Percentiles rank a stretch among this genome's conserved stretches.
Conservation (phyloP, 2,113 vertebrate genomes). For the Oncorhynchus tshawytscha region DNA sequence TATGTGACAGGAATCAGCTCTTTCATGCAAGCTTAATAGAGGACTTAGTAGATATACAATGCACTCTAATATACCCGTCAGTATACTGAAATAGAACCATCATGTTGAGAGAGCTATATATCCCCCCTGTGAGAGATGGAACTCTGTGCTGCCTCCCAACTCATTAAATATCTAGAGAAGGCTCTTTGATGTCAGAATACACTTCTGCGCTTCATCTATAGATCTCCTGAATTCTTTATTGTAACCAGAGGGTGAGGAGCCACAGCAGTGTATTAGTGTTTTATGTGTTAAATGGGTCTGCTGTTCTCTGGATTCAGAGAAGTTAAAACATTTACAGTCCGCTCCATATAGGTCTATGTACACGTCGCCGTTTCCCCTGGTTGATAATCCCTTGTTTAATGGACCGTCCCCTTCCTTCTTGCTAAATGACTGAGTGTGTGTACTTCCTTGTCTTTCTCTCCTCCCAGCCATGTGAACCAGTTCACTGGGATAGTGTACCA, state of each 20-base stretch:
- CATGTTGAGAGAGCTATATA: neutral
- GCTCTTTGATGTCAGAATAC: neutral
- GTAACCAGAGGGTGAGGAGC: neutral
- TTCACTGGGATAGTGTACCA: slow-evolving; percentile 95
- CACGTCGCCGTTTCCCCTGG: neutral
- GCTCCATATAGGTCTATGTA: no score
- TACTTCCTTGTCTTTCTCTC: neutral
- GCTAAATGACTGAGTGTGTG: neutral
- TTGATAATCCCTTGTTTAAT: neutral
- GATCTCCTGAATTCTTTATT: neutral
- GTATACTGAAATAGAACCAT: neutral
- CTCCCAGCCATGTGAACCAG: slow-evolving; percentile 84
- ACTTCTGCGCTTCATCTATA: neutral
- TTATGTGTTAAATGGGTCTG: neutral
- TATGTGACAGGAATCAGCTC: neutral
- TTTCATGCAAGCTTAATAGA: neutral
- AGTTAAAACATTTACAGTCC: no score
- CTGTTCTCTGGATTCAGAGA: no score
- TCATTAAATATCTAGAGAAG: no score
- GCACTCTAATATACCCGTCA: neutral
- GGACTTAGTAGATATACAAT: neutral
- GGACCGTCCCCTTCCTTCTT: neutral
- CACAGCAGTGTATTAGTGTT: neutral
- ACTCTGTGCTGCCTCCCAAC: neutral
- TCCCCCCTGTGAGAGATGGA: neutral